Base-by-base conservation (phyloP, 2,797 vertebrate species). In the Prionace glauca region DNA sequence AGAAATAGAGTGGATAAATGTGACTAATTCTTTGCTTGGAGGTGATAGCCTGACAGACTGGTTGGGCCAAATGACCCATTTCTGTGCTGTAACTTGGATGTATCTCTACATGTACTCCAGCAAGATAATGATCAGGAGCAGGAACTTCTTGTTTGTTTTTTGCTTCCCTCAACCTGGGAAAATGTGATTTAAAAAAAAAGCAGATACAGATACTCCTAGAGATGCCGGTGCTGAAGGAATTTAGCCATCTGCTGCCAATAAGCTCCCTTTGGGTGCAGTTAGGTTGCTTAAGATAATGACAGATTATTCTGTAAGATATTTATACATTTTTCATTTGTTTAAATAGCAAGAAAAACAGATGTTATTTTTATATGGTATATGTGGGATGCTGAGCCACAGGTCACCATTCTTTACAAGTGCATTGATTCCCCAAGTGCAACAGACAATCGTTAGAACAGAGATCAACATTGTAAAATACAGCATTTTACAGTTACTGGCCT, bases 351-450 rank as follows among this genome's bases (percentile, higher is more conserved):
- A 65, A 65, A 91, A 65, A 7, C 88, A 91, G 88, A 32, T 62
- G 56, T n/a, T 65, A 60, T 91, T 91, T 32, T 91, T 32, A 65
- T 20, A 65, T 65, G 41, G 20, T 60, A 91, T 14, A 20, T 91
- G 88, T 9, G 32, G 50, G 29, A 62, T 60, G 18, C 29, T 91
- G 56, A 91, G 56, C 12, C 29, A 56, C 60, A 36, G 79, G 36
- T 84, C 87, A 91, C 56, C 32, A 62, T 56, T 90, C 29, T 91
- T 91, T 65, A 65, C 62, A 91, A 91, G 32, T 91, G 88, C 62
- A 62, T n/a, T 91, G 60, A n/a, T 65, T 91, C 62, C 87, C 88
- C 60, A 60, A n/a, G 14, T 32, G 60, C 56, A 62, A 45, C 84
- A 87, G 86, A 87, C 18, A 77, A 91, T 62, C 62, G 60, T 90